Evolutionary conservation across 1,140 invertebrate species (phyloP).

Genomic region (Bombus sylvicola): DNA sequence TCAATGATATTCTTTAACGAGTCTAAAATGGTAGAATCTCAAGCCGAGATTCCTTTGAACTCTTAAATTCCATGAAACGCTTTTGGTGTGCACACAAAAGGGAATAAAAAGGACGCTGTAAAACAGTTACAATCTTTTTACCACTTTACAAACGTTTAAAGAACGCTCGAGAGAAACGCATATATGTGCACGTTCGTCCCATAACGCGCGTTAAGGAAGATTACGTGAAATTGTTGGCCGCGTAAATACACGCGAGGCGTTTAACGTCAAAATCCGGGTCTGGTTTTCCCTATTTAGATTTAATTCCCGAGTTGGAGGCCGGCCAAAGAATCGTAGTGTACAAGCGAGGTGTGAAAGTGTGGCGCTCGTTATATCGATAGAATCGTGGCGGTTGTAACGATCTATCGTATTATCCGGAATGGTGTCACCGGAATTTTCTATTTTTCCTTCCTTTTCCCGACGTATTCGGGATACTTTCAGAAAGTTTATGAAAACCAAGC

Average conservation of each 20-base stretch:
- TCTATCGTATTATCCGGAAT: not conserved
- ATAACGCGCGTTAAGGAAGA: not conserved
- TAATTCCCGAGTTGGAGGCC: constrained; percentile 62
- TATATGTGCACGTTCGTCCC: not conserved
- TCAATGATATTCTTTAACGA: too few species aligned
- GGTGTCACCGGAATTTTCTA: constrained; percentile 3
- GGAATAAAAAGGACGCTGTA: not conserved
- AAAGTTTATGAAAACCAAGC: too few species aligned
- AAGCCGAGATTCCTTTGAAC: too few species aligned
- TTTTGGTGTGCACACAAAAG: not conserved
- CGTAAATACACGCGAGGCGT: constrained; percentile 14
- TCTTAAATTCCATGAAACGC: too few species aligned
- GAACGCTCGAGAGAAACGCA: not conserved
- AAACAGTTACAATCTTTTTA: not conserved
- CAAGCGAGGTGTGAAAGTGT: not conserved
- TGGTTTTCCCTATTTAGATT: constrained; percentile 61
- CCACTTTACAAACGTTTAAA: not conserved
- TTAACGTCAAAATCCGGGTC: constrained; percentile 17
- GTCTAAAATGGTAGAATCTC: too few species aligned
- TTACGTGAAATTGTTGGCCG: constrained; percentile 2
- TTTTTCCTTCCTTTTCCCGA: not conserved
- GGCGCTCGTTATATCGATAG: constrained; percentile 5
- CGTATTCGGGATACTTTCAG: too few species aligned
- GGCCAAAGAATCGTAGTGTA: constrained; percentile 48
- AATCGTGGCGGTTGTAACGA: not conserved